These are phyloP conservation scores for Poeciliopsis turneri DNA, from an alignment of 2,797 vertebrate genomes.

Conservation along the genomic window DNA sequence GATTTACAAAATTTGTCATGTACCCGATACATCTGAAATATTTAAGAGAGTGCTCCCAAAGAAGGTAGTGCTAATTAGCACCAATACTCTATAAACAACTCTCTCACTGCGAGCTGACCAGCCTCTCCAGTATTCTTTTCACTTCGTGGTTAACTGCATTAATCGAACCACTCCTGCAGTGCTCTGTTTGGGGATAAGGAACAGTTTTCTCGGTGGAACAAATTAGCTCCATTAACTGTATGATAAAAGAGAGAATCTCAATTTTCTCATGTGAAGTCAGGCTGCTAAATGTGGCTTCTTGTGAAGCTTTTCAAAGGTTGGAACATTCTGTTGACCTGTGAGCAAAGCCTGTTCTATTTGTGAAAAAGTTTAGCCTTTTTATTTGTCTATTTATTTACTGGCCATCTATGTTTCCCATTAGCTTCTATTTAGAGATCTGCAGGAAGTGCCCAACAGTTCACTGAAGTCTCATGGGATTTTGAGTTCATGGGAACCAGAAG, in stretches of 20 bases:
- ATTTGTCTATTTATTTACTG: constrained; percentile 14
- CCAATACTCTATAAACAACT: constrained; percentile 49
- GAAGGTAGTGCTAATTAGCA: constrained; percentile 66
- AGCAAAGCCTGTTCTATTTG: constrained; percentile 28
- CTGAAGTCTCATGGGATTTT: constrained; percentile 50
- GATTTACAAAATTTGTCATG: constrained; percentile 42
- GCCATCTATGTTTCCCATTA: constrained; percentile 54
- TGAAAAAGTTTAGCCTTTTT: constrained; percentile 15
- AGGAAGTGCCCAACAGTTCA: constrained; percentile 69
- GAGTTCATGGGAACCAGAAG: constrained; percentile 75
- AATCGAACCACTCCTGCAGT: constrained; percentile 67
- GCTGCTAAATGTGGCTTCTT: constrained; percentile 45
- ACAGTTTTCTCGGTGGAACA: constrained; percentile 73
- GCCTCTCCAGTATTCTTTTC: constrained; percentile 61
- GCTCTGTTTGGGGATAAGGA: constrained; percentile 66
- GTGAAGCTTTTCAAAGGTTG: constrained; percentile 32
- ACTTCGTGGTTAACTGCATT: constrained; percentile 57
- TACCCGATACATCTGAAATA: constrained; percentile 55
- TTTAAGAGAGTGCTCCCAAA: constrained; percentile 43
- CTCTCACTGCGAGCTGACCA: constrained; percentile 39
- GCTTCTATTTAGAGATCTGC: constrained; percentile 66
- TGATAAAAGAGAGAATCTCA: constrained; percentile 67
- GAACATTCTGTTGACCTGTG: constrained; percentile 44
- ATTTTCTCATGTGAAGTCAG: constrained; percentile 57
- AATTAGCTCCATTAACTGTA: constrained; percentile 72